Conservation (phyloP, 2,888 invertebrate species). For the Drosophila limbata region DNA sequence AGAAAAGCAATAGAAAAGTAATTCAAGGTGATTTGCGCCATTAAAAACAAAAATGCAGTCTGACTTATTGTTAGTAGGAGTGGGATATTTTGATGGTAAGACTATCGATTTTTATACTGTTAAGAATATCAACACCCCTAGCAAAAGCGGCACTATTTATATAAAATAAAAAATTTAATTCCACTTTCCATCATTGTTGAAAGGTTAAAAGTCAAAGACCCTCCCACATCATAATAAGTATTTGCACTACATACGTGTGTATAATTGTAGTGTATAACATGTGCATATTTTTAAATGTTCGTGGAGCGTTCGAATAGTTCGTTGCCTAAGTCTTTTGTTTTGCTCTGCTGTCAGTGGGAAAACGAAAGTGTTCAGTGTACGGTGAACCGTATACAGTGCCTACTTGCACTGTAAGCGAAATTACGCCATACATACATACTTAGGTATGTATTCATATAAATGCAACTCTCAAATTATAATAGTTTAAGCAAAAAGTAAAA, state of each 20-base stretch:
- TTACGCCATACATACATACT: slow-evolving; percentile 61
- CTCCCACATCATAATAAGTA: slow-evolving; percentile 12
- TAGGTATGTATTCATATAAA: slow-evolving; percentile 17
- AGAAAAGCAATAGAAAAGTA: slow-evolving; percentile 48
- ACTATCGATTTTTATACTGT: neutral
- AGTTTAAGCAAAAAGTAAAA: slow-evolving; percentile 36
- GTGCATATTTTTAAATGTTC: slow-evolving; percentile 39
- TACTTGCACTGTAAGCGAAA: slow-evolving; percentile 34
- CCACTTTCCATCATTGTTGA: slow-evolving; percentile 31
- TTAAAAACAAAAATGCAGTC: slow-evolving; percentile 30
- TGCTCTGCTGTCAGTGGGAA: slow-evolving; percentile 40
- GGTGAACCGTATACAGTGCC: slow-evolving; percentile 27
- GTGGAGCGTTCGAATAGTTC: slow-evolving; percentile 43
- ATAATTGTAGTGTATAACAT: slow-evolving; percentile 21
- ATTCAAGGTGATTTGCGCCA: slow-evolving; percentile 68
- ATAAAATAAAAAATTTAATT: slow-evolving; percentile 13
- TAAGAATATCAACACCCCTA: no score
- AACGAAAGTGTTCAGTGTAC: slow-evolving; percentile 65
- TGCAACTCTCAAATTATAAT: slow-evolving; percentile 56
- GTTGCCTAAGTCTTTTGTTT: slow-evolving; percentile 57
- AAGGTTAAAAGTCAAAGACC: slow-evolving; percentile 37
- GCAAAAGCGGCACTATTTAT: neutral
- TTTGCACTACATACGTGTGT: slow-evolving; percentile 9
- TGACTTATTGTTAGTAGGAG: slow-evolving; percentile 16
- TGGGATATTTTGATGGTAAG: slow-evolving; percentile 1